Base-by-base conservation (phyloP, 2,888 invertebrate genomes). In the Phanerotoma sp. region DNA sequence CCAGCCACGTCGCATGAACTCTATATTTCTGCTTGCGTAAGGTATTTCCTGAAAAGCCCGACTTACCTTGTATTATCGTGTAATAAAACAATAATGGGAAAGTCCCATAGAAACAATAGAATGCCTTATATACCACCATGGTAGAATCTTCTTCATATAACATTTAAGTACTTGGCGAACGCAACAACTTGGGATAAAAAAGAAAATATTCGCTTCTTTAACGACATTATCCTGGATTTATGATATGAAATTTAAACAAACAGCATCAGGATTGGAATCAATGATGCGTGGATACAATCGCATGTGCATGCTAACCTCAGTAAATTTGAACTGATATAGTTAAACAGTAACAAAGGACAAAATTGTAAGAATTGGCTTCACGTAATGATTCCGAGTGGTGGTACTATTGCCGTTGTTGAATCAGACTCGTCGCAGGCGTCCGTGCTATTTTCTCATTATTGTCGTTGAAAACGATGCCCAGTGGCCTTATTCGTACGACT, bases 381-480 rank as follows among this genome's bases (percentile, higher is more conserved):
- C 56, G 58, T 58, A 63, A 62, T 54, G 62, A 62, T 62, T 57
- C 38, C 53, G 49, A 49, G 44, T 51, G 44, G 53, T 45, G 18
- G 51, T 20, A 40, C 33, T 30, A 42, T 49, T 37, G 37, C 38
- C 9, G 37, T 48, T 54, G 20, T 42, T 28, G 21, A 40, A 37
- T 33, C 44, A 32, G 55, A 44, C 41, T 51, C 53, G 42, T 52
- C 47, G 42, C 32, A 33, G 38, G 54, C 38, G 50, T 54, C 32
- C 46, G 38, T 49, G 56, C 56, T 56, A 56, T 60, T 63, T 62
- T 54, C 61, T 65, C 65, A 62, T 65, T 63, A 65, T 63, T 59
- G 63, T 65, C 61, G 52, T 42, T 40, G 55, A 45, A 35, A 49
- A 51, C 51, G 61, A 53, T 57, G 57, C 42, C 52, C 52, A 45